A percentile compares a stretch with the other conserved stretches of the same genome.
Conservation (phyloP, 1,140 invertebrate genomes). For the Melipona quadrifasciata region DNA sequence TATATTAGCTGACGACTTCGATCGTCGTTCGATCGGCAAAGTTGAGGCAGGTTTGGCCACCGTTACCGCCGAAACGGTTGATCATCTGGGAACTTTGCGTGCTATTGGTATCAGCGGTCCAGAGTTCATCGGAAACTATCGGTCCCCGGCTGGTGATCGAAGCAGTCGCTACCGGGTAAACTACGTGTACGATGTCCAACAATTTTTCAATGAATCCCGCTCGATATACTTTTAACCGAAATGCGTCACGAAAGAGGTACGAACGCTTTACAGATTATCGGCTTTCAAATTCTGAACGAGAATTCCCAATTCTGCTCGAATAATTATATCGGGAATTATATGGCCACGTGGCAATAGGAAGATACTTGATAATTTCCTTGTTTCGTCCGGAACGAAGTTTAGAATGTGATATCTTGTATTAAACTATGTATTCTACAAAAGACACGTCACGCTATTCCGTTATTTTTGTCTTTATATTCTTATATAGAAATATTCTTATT, state of each 20-base stretch:
- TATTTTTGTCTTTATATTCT: no score
- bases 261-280: no score
- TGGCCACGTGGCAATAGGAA: background rate
- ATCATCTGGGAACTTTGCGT: slow-evolving; percentile 3
- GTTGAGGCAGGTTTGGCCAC: slow-evolving; percentile 1
- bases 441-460: background rate
- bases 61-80: slow-evolving; percentile 4
- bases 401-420: no score
- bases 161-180: background rate
- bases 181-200: background rate
- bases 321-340: background rate
- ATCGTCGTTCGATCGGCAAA: slow-evolving; percentile 12
- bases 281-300: background rate
- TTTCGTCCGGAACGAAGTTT: background rate
- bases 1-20: background rate
- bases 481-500: no score
- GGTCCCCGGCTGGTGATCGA: background rate
- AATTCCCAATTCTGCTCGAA: background rate
- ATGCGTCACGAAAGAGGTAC: background rate
- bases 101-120: slow-evolving; percentile 15
- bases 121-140: slow-evolving; percentile 20
- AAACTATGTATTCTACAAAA: no score
- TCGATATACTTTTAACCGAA: background rate
- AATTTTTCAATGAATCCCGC: background rate
- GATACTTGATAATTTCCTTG: background rate